Evolutionary conservation across 1,140 invertebrate species (phyloP).

Genomic region (Euschistus heros): DNA sequence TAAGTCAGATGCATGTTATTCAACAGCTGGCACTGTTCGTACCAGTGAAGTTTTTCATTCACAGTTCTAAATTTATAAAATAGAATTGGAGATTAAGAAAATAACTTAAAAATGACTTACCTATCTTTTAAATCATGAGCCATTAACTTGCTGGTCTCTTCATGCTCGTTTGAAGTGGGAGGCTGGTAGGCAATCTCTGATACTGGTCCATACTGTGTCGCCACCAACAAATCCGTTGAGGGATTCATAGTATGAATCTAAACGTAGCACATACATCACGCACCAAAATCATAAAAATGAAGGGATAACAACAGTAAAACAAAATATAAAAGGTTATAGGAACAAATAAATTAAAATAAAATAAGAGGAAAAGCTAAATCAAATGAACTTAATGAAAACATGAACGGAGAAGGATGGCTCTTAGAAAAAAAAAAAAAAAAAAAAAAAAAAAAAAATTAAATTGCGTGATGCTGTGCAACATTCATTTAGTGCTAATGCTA

Average conservation of each 20-base stretch:
- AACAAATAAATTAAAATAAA: constrained; percentile 1
- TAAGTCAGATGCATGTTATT: too few relatives aligned
- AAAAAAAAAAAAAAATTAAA: constrained; percentile 1
- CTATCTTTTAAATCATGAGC: constrained; percentile 50
- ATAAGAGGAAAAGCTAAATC: background rate
- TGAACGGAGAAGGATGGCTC: background rate
- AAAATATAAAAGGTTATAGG: constrained; percentile 9
- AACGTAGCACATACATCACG: constrained; percentile 26
- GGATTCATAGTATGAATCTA: constrained; percentile 43
- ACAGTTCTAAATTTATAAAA: background rate
- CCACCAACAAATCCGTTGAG: constrained; percentile 56
- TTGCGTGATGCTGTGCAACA: constrained; percentile 21
- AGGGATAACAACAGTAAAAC: constrained; percentile 17
- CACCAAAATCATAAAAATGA: constrained; percentile 24
- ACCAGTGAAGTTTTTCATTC: too few relatives aligned
- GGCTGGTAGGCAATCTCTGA: constrained; percentile 49
- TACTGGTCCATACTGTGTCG: constrained; percentile 55
- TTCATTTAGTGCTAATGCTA: constrained; percentile 8
- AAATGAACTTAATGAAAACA: background rate
- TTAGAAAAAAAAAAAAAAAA: background rate
- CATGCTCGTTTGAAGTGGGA: constrained; percentile 42
- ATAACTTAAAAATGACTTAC: constrained; percentile 33
- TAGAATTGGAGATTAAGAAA: background rate
- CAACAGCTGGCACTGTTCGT: too few relatives aligned
- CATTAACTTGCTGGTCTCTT: constrained; percentile 56